phyloP scores from a whole-genome alignment of 2,797 vertebrate genomes.

The Myripristis jacobus region DNA sequence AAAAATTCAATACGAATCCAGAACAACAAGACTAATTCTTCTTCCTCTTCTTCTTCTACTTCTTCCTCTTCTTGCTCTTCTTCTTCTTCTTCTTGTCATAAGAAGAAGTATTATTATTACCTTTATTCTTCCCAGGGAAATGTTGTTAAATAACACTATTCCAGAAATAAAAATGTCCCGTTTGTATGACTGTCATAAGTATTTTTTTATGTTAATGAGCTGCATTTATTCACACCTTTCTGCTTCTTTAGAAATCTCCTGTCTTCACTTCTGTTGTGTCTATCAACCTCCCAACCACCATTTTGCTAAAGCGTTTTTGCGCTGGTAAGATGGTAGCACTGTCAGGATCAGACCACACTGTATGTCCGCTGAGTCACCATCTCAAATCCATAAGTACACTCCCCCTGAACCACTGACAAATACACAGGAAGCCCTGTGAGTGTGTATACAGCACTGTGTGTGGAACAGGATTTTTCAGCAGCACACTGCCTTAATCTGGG shows the following conservation, averaged over 20 bases:
- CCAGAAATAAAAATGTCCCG: no score
- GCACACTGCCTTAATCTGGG: neutral
- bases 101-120: no score
- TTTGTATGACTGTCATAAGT: no score
- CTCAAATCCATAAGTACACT: conserved; percentile 1
- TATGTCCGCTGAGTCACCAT: conserved; percentile 39
- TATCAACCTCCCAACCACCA: neutral
- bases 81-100: no score
- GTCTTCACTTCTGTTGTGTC: neutral
- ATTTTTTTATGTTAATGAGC: neutral
- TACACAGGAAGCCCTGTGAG: conserved; percentile 36
- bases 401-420: neutral
- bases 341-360: conserved; percentile 15
- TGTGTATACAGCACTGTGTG: neutral
- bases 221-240: neutral
- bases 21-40: no score
- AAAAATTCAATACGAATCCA: no score
- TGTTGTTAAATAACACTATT: neutral
- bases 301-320: no score
- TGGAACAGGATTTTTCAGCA: conserved; percentile 12
- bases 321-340: neutral
- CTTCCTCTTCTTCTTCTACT: no score
- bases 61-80: no score
- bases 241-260: neutral
- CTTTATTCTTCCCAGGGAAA: no score